Percentiles rank a stretch among this genome's conserved stretches.
These are phyloP conservation scores for Drosophila putrida DNA, from an alignment of 2,888 invertebrate species.

Conservation along the genomic window DNA sequence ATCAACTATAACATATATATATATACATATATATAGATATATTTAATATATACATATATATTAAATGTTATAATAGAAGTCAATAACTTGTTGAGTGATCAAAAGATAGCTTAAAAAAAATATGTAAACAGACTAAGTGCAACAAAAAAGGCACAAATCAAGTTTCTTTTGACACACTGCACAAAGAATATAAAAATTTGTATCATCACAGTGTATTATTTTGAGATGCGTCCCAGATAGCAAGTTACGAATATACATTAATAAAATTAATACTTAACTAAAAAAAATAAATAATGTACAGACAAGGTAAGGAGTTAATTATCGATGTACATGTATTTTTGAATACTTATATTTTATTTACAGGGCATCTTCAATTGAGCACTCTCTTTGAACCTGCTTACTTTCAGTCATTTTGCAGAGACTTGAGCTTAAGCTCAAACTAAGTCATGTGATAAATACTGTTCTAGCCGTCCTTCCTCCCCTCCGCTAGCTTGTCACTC, in stretches of 20 bases:
- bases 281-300: too few relatives aligned
- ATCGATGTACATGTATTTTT: too few relatives aligned
- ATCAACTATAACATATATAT: too few relatives aligned
- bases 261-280: too few relatives aligned
- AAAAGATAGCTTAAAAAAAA: conserved; percentile 64
- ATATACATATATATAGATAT: too few relatives aligned
- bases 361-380: background rate
- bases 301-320: too few relatives aligned
- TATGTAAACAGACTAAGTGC: conserved; percentile 31
- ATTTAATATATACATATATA: too few relatives aligned
- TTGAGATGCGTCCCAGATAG: too few relatives aligned
- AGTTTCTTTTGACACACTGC: conserved; percentile 10
- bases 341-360: background rate
- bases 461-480: conserved; percentile 39
- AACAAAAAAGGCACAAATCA: conserved; percentile 40
- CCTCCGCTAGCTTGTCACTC: background rate
- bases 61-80: conserved; percentile 40
- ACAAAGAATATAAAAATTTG: background rate
- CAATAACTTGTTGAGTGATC: conserved; percentile 65
- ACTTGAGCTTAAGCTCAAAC: conserved; percentile 28
- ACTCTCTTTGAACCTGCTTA: background rate
- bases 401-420: conserved; percentile 9
- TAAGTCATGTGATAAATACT: conserved; percentile 68
- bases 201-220: too few relatives aligned
- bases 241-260: background rate